These are phyloP conservation scores for Contarinia nasturtii DNA, from an alignment of 1,140 invertebrate species.

Conservation along the genomic window DNA sequence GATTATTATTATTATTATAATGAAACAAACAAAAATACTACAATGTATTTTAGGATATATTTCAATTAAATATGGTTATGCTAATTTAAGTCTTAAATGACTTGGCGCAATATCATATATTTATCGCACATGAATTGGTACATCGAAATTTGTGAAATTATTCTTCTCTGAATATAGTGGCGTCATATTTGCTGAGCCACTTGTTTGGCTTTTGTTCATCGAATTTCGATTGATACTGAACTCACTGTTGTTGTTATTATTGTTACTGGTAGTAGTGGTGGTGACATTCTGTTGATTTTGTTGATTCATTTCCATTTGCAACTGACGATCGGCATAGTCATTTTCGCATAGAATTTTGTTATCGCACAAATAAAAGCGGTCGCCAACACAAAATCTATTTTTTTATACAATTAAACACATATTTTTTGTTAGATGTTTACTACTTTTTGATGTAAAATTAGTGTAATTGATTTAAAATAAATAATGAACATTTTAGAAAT, in stretches of 20 bases:
- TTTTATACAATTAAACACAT: not conserved
- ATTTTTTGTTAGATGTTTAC: not conserved
- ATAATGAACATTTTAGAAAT: not conserved
- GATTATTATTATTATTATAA: too few species aligned
- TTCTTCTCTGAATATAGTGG: too few species aligned
- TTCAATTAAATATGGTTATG: too few species aligned
- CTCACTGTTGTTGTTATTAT: not conserved
- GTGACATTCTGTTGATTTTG: not conserved
- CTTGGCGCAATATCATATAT: too few species aligned
- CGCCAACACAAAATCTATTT: slow-evolving; percentile 86
- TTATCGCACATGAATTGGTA: too few species aligned
- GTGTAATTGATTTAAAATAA: not conserved
- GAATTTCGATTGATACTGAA: too few species aligned
- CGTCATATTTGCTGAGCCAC: too few species aligned
- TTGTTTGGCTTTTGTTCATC: too few species aligned
- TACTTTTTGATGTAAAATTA: not conserved
- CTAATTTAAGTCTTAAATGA: too few species aligned
- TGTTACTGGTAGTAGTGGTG: not conserved
- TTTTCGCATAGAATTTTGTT: slow-evolving; percentile 96
- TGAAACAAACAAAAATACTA: too few species aligned
- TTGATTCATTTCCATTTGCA: slow-evolving; percentile 15
- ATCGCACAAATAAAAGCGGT: slow-evolving; percentile 88
- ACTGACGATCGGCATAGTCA: slow-evolving; percentile 84
- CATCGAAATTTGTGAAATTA: too few species aligned
- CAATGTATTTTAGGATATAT: too few species aligned